These are phyloP conservation scores for Brachycybe producta DNA, from an alignment of 2,888 invertebrate species.

Conservation along the genomic window DNA sequence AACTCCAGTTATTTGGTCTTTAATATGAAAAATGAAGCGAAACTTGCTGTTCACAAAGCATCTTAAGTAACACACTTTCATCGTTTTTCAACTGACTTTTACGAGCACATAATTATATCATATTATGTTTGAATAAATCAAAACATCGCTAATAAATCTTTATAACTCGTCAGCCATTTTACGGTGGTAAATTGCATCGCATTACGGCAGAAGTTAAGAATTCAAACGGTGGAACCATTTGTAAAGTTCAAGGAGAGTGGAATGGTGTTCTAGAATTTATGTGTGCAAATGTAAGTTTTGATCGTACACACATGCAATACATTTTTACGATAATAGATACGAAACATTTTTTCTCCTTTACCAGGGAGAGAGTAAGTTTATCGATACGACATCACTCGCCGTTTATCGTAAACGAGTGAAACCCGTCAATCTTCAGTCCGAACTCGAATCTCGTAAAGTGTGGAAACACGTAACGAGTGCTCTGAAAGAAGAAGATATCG, in stretches of 20 bases:
- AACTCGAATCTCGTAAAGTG: slow-evolving; percentile 38
- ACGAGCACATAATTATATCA: too few species aligned
- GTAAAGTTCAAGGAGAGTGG: slow-evolving; percentile 40
- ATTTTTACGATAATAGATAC: background rate
- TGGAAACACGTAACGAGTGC: slow-evolving; percentile 39
- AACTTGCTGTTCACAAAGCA: too few species aligned
- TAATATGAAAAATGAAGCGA: too few species aligned
- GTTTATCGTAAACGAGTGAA: slow-evolving; percentile 34
- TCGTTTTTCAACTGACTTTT: background rate
- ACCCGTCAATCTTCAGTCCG: slow-evolving; percentile 34
- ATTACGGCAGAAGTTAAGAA: slow-evolving; percentile 39
- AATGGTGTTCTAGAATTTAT: slow-evolving; percentile 35
- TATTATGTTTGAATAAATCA: too few species aligned
- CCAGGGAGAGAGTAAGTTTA: slow-evolving; percentile 30
- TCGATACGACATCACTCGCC: slow-evolving; percentile 29
- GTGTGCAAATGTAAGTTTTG: slow-evolving; percentile 32
- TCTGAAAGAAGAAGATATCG: slow-evolving; percentile 33
- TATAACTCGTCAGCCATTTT: slow-evolving; percentile 36
- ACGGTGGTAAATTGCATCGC: slow-evolving; percentile 39
- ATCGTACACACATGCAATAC: background rate
- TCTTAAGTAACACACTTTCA: too few species aligned
- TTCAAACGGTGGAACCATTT: slow-evolving; percentile 29
- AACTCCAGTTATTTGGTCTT: too few species aligned
- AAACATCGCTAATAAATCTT: too few species aligned
- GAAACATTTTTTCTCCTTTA: slow-evolving; percentile 1